Percentiles rank a stretch among this genome's conserved stretches.
phyloP scores from a whole-genome alignment of 53 echinoderm and acorn worm genomes.

The Hippasteria phrygiana region DNA sequence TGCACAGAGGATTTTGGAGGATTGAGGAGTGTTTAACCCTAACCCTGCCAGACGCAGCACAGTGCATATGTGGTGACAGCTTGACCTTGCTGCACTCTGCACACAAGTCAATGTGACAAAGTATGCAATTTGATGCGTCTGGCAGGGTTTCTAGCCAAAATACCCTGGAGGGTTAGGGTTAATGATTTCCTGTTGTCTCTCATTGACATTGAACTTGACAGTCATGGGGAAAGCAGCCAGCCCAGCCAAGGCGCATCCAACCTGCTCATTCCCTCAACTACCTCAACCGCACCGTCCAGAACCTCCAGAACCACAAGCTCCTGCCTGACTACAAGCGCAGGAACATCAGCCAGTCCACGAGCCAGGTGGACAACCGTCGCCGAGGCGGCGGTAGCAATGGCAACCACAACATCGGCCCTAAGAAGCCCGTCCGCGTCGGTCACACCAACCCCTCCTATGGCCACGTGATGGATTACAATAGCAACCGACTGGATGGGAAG shows the following conservation, averaged over 20 bases:
- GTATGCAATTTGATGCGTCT: no score
- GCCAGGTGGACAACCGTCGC: constrained; percentile 30
- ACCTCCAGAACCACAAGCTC: constrained; percentile 58
- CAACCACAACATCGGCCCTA: constrained; percentile 16
- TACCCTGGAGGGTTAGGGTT: no score
- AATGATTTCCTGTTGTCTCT: no score
- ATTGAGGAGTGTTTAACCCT: no score
- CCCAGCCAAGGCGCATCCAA: constrained; percentile 66
- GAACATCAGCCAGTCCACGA: constrained; percentile 66
- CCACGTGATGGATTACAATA: constrained; percentile 58
- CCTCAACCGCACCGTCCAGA: constrained; percentile 71
- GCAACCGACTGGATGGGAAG: constrained; percentile 57
- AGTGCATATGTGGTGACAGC: no score
- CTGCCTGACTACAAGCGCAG: constrained; percentile 55
- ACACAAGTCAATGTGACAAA: no score
- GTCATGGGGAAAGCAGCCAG: constrained; percentile 53
- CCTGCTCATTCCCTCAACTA: constrained; percentile 94
- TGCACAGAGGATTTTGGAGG: no score
- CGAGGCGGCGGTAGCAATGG: background rate
- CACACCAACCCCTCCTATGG: constrained; percentile 63
- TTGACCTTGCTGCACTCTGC: no score
- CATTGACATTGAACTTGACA: background rate
- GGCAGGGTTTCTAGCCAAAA: no score
- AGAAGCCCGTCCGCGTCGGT: constrained; percentile 52
- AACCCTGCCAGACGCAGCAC: no score